Evolutionary conservation across 2,888 invertebrate species (phyloP), one percentile per base, ranked within the genome.

Genomic region (Archips xylosteana): DNA sequence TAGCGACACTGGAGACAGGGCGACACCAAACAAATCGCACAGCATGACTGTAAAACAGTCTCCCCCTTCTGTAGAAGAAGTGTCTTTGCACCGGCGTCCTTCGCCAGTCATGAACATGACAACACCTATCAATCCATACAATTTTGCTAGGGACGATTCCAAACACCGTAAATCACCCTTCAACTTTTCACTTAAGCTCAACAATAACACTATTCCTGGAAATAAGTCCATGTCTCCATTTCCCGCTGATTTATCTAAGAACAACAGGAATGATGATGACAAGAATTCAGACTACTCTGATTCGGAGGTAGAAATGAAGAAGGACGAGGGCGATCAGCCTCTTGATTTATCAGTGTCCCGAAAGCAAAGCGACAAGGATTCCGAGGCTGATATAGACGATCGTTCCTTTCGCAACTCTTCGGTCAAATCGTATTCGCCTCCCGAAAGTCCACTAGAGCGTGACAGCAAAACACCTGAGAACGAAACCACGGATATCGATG

Each of bases 321-420:
- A 92, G 80, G 94, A 95, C 74, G 90, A 92, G 68, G 91, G 92
- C 5, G 96, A 97, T 75, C 96, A 96, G 83, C 97, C 98, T 0
- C 89, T 98, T 61, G 98, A 98, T 88, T 91, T 98, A 77, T 96
- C 97, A 66, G 93, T 97, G 34, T 92, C 95, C 42, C 91, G 95
- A 75, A 96, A 96, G 84, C 90, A 95, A 75, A 87, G 85, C 63
- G 91, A 92, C 39, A 94, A 91, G 75, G 92, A 91, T 60, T 90
- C 88, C 34, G 94, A 94, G 76, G 81, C 81, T 6, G 93, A 93
- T 1, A 87, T 87, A 66, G 92, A 92, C 34, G 89, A 93, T 78
- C 89, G 89, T 78, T 92, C 92, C 75, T 87, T 90, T 85, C 93
- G 90, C 59, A 90, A 92, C 78, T 91, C 89, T 42, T 88, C 89